Base-by-base conservation (phyloP, 2,888 invertebrate species). In the Ormyrus labotus region DNA sequence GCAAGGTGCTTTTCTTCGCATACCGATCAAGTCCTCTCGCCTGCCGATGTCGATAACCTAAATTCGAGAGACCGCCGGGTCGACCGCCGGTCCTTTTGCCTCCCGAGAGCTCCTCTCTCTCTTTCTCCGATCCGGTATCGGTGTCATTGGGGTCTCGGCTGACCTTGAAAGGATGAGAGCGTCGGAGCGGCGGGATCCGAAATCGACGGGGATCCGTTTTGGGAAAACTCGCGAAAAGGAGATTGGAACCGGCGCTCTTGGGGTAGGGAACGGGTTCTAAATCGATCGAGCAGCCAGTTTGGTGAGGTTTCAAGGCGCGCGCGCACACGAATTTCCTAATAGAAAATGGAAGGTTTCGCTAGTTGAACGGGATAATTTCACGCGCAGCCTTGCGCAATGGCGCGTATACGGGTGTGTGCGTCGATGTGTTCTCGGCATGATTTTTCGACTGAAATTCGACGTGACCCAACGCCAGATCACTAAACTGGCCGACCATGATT, bases 1-100 rank as follows among this genome's bases (percentile, higher is more conserved):
- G 86, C 88, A 89, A 90, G 85, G 83, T 82, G 82, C 83, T 83
- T 84, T 84, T 83, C 77, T 81, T 82, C 84, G 84, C 87, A 90
- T 89, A 88, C 83, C 82, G 80, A 84, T 85, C 79, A 55, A 19
- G 34, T 78, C 79, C 73, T 80, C 78, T 79, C 79, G 69, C 68
- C 63, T 73, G 78, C 68, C 81, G 81, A 81, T 34, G 83, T 81
- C 83, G 84, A 84, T 84, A 84, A 84, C 84, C 83, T 65, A 85
- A 83, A 83, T 85, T 82, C 80, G 73, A 13, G 53, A 50, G 68
- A 60, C 61, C 34, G 34, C 2, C 34, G 34, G 51, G 63, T 19
- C 19, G 67, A 67, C 76, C 53, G 64, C 70, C 82, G 57, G 13
- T 69, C 63, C 68, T 68, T 60, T 50, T 61, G n/a, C 13, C 34